Base-by-base conservation (phyloP, 2,797 vertebrate species). In the Lycodopsis pacificus region DNA sequence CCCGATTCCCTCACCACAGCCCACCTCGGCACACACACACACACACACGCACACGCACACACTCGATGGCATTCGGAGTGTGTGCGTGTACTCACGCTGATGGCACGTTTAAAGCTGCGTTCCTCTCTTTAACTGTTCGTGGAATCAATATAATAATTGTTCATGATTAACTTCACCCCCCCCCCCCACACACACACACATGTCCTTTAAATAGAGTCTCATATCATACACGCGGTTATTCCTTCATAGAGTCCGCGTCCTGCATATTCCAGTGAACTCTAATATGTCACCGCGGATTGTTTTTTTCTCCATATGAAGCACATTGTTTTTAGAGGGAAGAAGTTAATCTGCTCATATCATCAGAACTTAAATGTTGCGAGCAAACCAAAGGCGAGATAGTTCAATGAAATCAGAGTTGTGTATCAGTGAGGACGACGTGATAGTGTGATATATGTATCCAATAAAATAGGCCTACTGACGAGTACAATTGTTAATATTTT, bases 171-270 rank as follows among this genome's bases (percentile, higher is more conserved):
- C 70, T 56, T 61, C 30, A 20, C 73, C 64, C 6, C 6, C 17
- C 17, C n/a, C 15, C 46, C 17, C 17, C 54, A 8, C 10, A 6
- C 10, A 32, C 17, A 17, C 54, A 8, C 10, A 6, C 10, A 32
- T 32, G 17, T 74, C 22, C 15, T n/a, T 44, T 38, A 48, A 73
- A 64, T 36, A 57, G n/a, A 82, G 15, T 56, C 5, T 61, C 4
- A 40, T 20, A 79, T 79, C 77, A 81, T 17, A 32, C 65, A 57
- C 75, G 62, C 65, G n/a, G 58, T 32, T 44, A 32, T 66, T 40
- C 30, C 44, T 79, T 67, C 14, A 19, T 12, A 15, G 17, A 70
- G 30, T 38, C 56, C 40, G 53, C 36, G 11, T 64, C 56, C 68
- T 59, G 7, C 36, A 25, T 54, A 66, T 76, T 44, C 27, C 62